Base-by-base conservation (phyloP, 1,140 invertebrate species). In the Helicoverpa armigera region DNA sequence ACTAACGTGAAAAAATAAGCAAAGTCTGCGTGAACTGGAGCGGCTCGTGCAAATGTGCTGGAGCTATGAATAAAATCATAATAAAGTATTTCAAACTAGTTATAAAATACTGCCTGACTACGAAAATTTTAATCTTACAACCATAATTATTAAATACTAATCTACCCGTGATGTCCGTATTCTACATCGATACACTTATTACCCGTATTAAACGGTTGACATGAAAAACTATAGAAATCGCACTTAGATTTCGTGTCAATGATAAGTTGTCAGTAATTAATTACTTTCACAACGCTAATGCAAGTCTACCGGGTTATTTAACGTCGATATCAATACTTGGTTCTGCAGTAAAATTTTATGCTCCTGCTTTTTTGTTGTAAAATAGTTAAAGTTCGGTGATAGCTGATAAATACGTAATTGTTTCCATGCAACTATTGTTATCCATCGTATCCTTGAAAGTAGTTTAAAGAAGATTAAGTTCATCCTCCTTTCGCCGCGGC, bases 401-500 rank as follows among this genome's bases (percentile, higher is more conserved):
- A 23, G 12, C 16, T 53, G 48, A 50, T 14, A 51, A 51, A 16
- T 53, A 53, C 12, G 23, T 29, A 70, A 70, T 31, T 4, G 50
- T 53, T 70, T 67, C 63, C 43, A 67, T 65, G 43, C 18, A 50
- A n/a, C 29, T n/a, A 74, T 56, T 74, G 70, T 70, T 70, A 51
- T 11, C 50, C 53, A 29, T 75, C n/a, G 53, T 70, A 72, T 76
- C 77, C 70, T 73, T 81, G 58, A 79, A 79, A 75, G 79, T 82
- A 85, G 79, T 84, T 85, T 83, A 81, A 70, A 78, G 73, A 82
- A 63, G 56, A 75, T 65, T 74, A 83, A 82, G 77, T 65, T 69
- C 72, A 82, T 84, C 82, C 81, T 82, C 86, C 87, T 89, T 89
- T 90, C 88, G 88, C 87, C 81, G 78, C 78, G 80, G 81, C 81